These are phyloP conservation scores for Agelaius phoeniceus DNA, from an alignment of 2,113 vertebrate genomes.

Conservation along the genomic window DNA sequence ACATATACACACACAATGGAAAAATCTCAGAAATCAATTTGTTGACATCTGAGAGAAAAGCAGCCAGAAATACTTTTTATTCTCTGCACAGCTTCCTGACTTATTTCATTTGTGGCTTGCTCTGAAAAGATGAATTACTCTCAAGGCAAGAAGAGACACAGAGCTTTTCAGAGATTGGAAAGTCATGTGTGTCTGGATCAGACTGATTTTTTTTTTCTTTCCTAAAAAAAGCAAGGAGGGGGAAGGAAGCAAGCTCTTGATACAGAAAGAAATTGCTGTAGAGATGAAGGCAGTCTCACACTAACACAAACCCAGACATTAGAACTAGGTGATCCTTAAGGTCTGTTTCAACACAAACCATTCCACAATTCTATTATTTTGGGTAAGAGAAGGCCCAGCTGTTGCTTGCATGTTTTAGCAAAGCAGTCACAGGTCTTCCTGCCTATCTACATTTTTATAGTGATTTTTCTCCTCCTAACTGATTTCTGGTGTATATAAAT, in stretches of 20 bases:
- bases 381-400: too few relatives aligned
- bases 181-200: background rate
- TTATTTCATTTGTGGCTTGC: background rate
- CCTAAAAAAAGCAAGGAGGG: background rate
- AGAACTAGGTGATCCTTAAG: background rate
- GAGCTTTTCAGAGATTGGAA: background rate
- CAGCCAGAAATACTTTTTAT: background rate
- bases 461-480: too few relatives aligned
- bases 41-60: background rate
- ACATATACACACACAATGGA: too few relatives aligned
- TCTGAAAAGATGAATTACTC: background rate
- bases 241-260: background rate
- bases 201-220: background rate
- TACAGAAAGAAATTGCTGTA: background rate
- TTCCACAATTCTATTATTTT: background rate
- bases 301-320: accelerated
- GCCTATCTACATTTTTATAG: too few relatives aligned
- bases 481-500: too few relatives aligned
- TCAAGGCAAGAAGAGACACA: background rate
- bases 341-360: background rate
- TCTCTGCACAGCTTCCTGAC: background rate
- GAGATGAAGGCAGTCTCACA: background rate
- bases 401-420: too few relatives aligned
- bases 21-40: background rate
- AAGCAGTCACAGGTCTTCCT: too few relatives aligned